Percentiles rank a stretch among this genome's conserved stretches.
These are phyloP conservation scores for Ochlodes sylvanus DNA, from an alignment of 2,888 invertebrate species.

Conservation along the genomic window DNA sequence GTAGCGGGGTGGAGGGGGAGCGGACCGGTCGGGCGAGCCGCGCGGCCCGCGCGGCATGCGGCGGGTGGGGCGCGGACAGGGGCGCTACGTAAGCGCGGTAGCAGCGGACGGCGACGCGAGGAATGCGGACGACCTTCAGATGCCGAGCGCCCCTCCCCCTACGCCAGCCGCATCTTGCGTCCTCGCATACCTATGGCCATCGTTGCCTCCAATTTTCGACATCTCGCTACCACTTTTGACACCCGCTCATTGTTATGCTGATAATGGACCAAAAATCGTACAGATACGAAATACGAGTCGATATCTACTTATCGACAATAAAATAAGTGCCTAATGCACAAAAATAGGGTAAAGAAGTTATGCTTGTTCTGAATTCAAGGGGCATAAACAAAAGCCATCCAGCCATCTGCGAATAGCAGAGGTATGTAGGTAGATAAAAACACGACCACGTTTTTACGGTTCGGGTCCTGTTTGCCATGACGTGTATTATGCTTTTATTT, in stretches of 20 bases:
- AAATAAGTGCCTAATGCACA: not conserved
- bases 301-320: no score
- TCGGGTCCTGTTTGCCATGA: no score
- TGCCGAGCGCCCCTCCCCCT: conserved; percentile 82
- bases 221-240: conserved; percentile 79
- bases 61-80: conserved; percentile 55
- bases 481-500: no score
- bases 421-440: not conserved
- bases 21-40: conserved; percentile 53
- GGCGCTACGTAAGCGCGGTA: conserved; percentile 85
- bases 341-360: not conserved
- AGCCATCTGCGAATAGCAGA: not conserved
- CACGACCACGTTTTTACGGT: not conserved
- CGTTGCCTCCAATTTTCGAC: conserved; percentile 81
- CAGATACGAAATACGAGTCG: not conserved
- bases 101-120: conserved; percentile 84
- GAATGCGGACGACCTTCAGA: conserved; percentile 85
- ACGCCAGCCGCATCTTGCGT: conserved; percentile 82
- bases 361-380: not conserved
- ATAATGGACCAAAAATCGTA: conserved; percentile 44
- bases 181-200: conserved; percentile 82
- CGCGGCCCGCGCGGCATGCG: conserved; percentile 49
- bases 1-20: conserved; percentile 57
- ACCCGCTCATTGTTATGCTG: conserved; percentile 67
- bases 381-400: not conserved